A percentile compares a stretch with the other conserved stretches of the same genome.
phyloP scores from a whole-genome alignment of 2,113 vertebrate genomes.

The Upupa epops region DNA sequence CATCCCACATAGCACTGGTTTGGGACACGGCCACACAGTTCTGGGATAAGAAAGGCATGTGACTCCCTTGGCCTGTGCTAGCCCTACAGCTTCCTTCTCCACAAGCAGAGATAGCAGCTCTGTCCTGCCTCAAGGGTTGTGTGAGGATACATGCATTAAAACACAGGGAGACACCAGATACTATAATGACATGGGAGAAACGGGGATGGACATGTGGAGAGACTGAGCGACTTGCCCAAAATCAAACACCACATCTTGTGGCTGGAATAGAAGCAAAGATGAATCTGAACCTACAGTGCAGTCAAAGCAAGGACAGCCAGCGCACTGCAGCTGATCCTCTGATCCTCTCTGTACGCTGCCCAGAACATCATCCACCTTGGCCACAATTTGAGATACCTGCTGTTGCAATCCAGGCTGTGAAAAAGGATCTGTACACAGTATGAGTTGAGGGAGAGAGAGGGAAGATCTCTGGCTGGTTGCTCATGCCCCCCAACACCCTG shows the following conservation, averaged over 20 bases:
- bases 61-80: neutral
- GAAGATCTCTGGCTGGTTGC: neutral
- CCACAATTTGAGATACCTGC: neutral
- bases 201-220: neutral
- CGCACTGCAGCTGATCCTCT: neutral
- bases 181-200: neutral
- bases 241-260: neutral
- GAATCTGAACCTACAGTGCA: neutral
- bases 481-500: neutral
- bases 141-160: conserved; percentile 9
- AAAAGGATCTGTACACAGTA: neutral
- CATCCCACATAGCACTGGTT: neutral
- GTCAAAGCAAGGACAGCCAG: neutral
- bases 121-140: neutral
- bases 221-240: neutral
- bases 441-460: neutral
- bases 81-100: neutral
- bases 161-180: conserved; percentile 3
- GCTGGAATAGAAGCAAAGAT: neutral
- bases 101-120: neutral
- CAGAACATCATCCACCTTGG: neutral
- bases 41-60: neutral
- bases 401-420: neutral
- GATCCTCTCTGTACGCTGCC: neutral
- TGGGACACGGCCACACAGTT: neutral